Evolutionary conservation across 2,797 vertebrate species (phyloP), one percentile per base, ranked within the genome.

Genomic region (Crax fasciolata): DNA sequence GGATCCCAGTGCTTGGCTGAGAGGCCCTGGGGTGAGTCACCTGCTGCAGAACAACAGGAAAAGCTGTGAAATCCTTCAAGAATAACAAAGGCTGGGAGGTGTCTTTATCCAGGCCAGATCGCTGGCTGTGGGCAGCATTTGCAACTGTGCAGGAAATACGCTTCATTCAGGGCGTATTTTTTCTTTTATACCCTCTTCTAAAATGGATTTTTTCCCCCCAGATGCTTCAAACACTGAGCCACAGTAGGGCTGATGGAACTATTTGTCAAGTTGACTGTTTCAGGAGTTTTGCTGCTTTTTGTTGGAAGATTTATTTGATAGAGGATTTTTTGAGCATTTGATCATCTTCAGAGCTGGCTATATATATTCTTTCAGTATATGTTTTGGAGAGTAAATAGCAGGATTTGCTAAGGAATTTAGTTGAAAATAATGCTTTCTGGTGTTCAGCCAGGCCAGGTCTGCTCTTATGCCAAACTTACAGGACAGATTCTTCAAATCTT

Each of bases 21-120:
- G 58, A 97, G 49, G 77, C 52, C 39, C 67, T 19, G 30, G 62
- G 15, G 55, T 93, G 90, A 96, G 79, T 95, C 95, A 93, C 21
- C 19, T 49, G 59, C 35, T 0, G 0, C 38, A 73, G 57, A 95
- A 91, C 88, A 97, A 97, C 91, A 96, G 94, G 91, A 97, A 97
- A 65, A 95, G 62, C 43, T 76, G 85, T 77, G 94, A 73, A 96
- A 87, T 93, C 62, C 70, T 93, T 95, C 55, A 88, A 49, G 81
- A 80, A 83, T 71, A 90, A 57, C 89, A 77, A 17, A 70, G 77
- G 73, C 84, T 74, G 58, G 81, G 79, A 87, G 73, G 52, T 68
- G 70, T 79, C 89, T 88, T 84, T 65, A 89, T 82, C 63, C 67
- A 83, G 74, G 24, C 51, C 38, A 55, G 57, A 79, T n/a, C 90